A percentile compares a stretch with the other conserved stretches of the same genome.
Evolutionary conservation across 2,888 invertebrate genomes (phyloP).

Genomic region (Itoplectis maculator): DNA sequence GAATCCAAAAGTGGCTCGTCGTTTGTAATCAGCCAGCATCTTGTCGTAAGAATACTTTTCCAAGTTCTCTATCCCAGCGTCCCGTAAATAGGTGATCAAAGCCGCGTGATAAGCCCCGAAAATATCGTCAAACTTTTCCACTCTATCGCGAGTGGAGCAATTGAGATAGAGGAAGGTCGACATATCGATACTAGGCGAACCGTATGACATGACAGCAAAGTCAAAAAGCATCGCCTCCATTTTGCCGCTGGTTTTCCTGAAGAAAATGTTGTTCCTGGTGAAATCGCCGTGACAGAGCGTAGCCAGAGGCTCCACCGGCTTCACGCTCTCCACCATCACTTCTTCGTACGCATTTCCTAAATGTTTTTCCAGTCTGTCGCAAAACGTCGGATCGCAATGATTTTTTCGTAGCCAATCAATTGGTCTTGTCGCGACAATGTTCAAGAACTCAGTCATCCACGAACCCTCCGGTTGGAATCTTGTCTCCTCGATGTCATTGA

Average conservation of each 20-base stretch:
- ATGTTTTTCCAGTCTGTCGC: constrained; percentile 70
- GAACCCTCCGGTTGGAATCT: constrained; percentile 57
- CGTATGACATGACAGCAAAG: constrained; percentile 76
- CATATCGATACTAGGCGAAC: constrained; percentile 78
- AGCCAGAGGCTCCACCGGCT: constrained; percentile 76
- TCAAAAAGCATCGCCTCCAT: constrained; percentile 73
- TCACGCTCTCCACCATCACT: constrained; percentile 63
- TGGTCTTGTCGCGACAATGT: constrained; percentile 63
- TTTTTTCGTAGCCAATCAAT: constrained; percentile 69
- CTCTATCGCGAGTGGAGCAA: constrained; percentile 52
- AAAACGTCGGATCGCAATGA: constrained; percentile 72
- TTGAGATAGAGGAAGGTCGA: constrained; percentile 76
- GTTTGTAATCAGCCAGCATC: constrained; percentile 75
- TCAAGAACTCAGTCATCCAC: background rate
- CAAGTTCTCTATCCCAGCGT: constrained; percentile 69
- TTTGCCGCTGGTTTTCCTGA: constrained; percentile 60
- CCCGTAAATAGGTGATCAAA: constrained; percentile 69
- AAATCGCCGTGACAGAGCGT: constrained; percentile 81
- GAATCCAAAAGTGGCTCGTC: constrained; percentile 75
- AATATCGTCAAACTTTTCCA: constrained; percentile 67
- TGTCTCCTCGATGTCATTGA: constrained; percentile 66
- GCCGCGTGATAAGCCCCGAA: constrained; percentile 75
- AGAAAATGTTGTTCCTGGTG: constrained; percentile 78
- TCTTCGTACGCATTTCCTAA: constrained; percentile 68
- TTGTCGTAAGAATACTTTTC: constrained; percentile 74